Evolutionary conservation across 2,113 vertebrate species (phyloP).

Genomic region (Bubalus kerabau): DNA sequence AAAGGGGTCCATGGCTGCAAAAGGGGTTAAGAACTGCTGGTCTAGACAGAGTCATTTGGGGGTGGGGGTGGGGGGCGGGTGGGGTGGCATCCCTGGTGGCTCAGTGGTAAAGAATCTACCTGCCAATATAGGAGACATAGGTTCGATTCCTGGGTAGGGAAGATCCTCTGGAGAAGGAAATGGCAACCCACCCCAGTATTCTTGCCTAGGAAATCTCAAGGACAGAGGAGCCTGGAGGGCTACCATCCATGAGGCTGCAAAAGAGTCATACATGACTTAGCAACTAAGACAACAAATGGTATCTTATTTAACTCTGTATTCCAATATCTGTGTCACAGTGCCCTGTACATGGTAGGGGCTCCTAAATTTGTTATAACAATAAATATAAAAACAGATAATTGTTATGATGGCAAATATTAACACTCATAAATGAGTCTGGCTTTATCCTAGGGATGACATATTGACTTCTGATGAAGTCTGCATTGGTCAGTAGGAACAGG

Average conservation of each 20-base stretch:
- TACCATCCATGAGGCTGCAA: background rate
- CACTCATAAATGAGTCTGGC: background rate
- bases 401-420: background rate
- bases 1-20: background rate
- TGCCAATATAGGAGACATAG: background rate
- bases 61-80: rapidly evolving
- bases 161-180: background rate
- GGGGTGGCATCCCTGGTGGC: background rate
- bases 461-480: background rate
- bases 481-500: background rate
- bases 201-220: background rate
- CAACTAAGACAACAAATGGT: background rate
- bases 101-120: background rate
- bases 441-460: background rate
- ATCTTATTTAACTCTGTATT: background rate
- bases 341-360: background rate
- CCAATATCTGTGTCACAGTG: background rate
- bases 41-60: background rate
- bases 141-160: background rate
- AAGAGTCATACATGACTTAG: background rate
- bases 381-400: background rate
- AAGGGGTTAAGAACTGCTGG: background rate
- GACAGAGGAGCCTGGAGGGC: background rate
- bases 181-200: background rate
- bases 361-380: background rate